Evolutionary conservation across 2,888 invertebrate species (phyloP).

Genomic region (Notodonta ziczac): DNA sequence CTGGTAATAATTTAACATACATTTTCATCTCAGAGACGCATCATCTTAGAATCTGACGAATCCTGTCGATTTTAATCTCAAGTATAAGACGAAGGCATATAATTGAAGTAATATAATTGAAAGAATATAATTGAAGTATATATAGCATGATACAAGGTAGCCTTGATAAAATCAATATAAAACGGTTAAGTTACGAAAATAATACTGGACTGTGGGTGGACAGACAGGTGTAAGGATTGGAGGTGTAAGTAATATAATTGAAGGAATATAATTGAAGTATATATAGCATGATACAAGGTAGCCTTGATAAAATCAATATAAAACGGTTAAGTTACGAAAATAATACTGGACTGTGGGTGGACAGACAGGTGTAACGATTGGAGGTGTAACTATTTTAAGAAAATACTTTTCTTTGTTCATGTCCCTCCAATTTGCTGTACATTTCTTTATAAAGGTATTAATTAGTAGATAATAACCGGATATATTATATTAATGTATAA

Average conservation of each 20-base stretch:
- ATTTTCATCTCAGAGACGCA: not conserved
- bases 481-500: too few relatives aligned
- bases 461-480: too few relatives aligned
- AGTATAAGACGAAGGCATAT: too few relatives aligned
- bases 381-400: not conserved
- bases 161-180: not conserved
- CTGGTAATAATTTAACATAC: too few relatives aligned
- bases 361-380: constrained; percentile 1
- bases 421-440: not conserved
- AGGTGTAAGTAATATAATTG: too few relatives aligned
- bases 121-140: too few relatives aligned
- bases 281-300: not conserved
- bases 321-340: not conserved
- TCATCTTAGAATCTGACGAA: not conserved
- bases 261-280: too few relatives aligned
- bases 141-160: not conserved
- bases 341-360: not conserved
- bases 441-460: not conserved
- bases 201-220: not conserved
- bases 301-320: not conserved
- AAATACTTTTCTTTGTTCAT: not conserved
- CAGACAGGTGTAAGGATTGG: constrained; percentile 1
- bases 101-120: too few relatives aligned
- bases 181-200: constrained; percentile 1
- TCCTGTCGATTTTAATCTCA: too few relatives aligned